phyloP scores from a whole-genome alignment of 2,113 vertebrate species.

The Tragelaphus strepsiceros region DNA sequence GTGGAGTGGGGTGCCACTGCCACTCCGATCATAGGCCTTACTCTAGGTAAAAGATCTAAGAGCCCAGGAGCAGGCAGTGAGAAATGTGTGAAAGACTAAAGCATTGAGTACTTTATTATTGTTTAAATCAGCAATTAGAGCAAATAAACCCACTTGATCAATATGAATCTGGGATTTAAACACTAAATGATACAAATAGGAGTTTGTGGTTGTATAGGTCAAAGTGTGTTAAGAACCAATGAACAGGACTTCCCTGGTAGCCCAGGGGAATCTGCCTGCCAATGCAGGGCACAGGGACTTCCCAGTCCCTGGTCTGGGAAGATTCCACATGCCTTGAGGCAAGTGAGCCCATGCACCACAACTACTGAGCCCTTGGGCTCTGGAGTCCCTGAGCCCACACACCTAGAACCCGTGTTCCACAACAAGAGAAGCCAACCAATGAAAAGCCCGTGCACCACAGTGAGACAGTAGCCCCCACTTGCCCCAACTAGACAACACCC shows the following conservation, averaged over 20 bases:
- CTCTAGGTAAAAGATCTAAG: background rate
- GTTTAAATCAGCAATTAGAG: background rate
- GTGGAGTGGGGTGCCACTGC: no score
- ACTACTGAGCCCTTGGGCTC: background rate
- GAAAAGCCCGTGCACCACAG: background rate
- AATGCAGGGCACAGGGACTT: background rate
- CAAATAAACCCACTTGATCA: background rate
- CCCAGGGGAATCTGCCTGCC: background rate
- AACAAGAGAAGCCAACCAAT: background rate
- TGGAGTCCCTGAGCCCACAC: background rate
- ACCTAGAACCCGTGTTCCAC: background rate
- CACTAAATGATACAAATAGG: background rate
- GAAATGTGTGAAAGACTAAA: background rate
- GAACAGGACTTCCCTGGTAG: background rate
- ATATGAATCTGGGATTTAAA: background rate
- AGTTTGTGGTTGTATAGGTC: background rate
- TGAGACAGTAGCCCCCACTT: background rate
- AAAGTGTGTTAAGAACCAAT: background rate
- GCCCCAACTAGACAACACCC: background rate
- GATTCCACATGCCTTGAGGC: background rate
- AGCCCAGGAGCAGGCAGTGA: background rate
- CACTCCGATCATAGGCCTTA: background rate
- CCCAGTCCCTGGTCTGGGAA: background rate
- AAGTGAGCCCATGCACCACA: background rate
- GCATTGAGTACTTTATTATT: background rate